A percentile compares a stretch with the other conserved stretches of the same genome.
phyloP scores from a whole-genome alignment of 2,113 vertebrate species.

The Amphiprion percula region DNA sequence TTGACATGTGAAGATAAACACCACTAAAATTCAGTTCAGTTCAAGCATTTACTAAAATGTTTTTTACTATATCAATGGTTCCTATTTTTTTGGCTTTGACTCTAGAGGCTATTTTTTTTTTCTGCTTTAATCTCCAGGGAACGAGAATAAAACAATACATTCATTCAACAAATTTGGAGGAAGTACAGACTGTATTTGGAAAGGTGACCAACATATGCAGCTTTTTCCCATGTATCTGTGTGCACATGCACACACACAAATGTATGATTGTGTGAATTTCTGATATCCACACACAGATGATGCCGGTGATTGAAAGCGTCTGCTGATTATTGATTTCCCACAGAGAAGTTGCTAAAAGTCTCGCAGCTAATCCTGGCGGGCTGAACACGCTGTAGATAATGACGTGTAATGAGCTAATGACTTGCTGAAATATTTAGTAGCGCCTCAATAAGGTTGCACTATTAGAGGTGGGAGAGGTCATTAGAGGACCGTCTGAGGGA shows the following conservation, averaged over 20 bases:
- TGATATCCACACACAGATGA: conserved; percentile 62
- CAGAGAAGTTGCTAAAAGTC: conserved; percentile 83
- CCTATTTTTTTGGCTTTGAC: no score
- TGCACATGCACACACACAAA: not conserved
- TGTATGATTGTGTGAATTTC: conserved; percentile 50
- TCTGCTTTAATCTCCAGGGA: not conserved
- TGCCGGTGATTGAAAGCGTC: conserved; percentile 75
- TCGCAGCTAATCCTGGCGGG: conserved; percentile 79
- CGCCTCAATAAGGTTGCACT: conserved; percentile 75
- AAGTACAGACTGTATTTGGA: not conserved
- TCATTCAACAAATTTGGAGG: no score
- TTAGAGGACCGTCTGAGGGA: conserved; percentile 76
- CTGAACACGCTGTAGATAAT: conserved; percentile 81
- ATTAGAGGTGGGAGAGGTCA: conserved; percentile 79
- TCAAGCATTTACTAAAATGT: not conserved
- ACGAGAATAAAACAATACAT: not conserved
- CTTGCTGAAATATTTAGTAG: conserved; percentile 87
- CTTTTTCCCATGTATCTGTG: not conserved
- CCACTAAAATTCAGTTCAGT: no score
- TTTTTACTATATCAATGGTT: no score
- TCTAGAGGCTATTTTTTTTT: not conserved
- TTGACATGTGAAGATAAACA: no score
- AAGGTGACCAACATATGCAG: not conserved
- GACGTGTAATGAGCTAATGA: conserved; percentile 87
- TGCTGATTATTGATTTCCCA: conserved; percentile 82